These are phyloP conservation scores for Drosophila azteca DNA, from an alignment of 1,140 invertebrate genomes.

Conservation along the genomic window DNA sequence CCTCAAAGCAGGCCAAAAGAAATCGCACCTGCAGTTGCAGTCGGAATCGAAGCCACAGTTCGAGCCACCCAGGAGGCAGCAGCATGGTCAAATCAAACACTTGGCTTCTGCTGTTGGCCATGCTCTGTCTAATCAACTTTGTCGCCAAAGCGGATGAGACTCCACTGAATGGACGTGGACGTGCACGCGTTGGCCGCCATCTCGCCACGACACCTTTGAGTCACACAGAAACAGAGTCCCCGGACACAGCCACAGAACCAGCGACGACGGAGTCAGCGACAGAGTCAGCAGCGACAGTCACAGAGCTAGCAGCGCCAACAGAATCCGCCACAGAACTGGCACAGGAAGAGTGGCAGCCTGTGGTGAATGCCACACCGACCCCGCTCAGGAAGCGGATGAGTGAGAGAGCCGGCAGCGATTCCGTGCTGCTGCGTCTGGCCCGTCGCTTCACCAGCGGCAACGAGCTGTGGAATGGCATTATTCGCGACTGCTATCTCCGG, in stretches of 20 bases:
- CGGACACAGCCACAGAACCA: constrained; percentile 7
- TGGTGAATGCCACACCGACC: constrained; percentile 41
- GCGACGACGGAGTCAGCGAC: constrained; percentile 3
- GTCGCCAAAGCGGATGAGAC: constrained; percentile 60
- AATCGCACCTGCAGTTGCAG: constrained; percentile 57
- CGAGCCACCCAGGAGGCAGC: constrained; percentile 5
- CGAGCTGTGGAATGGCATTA: constrained; percentile 88
- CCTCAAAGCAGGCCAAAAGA: constrained; percentile 58
- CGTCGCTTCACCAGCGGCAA: constrained; percentile 86
- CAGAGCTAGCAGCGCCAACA: background rate
- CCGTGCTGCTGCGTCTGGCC: constrained; percentile 68
- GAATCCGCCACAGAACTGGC: constrained; percentile 8
- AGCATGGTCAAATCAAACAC: constrained; percentile 48
- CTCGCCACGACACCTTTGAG: constrained; percentile 47
- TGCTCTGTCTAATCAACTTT: constrained; percentile 54
- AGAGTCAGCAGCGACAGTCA: constrained; percentile 20
- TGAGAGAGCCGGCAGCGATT: constrained; percentile 38
- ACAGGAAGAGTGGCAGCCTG: constrained; percentile 63
- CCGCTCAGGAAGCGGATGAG: constrained; percentile 16
- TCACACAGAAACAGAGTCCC: constrained; percentile 24
- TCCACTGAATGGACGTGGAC: constrained; percentile 9
- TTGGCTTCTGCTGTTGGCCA: constrained; percentile 38
- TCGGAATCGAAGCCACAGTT: constrained; percentile 51
- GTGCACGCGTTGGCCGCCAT: constrained; percentile 25
- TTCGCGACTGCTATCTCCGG: constrained; percentile 87